These are phyloP conservation scores for Dinocampus coccinellae DNA, from an alignment of 2,888 invertebrate species.

Conservation along the genomic window DNA sequence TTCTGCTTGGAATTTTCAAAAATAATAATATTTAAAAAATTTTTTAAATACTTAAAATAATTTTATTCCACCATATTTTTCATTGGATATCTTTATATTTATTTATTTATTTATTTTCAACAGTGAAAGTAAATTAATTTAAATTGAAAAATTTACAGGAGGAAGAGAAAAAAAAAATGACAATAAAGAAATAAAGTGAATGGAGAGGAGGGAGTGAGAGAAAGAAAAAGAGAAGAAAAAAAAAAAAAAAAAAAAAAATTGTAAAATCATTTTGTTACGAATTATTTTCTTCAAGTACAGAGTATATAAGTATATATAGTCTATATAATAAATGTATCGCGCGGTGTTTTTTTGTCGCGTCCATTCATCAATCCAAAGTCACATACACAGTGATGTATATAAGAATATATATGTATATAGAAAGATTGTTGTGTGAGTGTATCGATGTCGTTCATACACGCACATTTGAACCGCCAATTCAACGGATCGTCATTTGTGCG, in stretches of 20 bases:
- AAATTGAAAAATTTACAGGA: too few species aligned
- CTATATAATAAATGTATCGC: slow-evolving; percentile 12
- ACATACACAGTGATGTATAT: background rate
- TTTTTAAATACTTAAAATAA: too few species aligned
- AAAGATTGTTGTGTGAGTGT: background rate
- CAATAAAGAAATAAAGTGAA: too few species aligned
- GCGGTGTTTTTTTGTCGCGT: slow-evolving; percentile 15
- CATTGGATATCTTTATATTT: too few species aligned
- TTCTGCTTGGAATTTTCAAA: slow-evolving; percentile 36
- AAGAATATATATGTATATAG: background rate
- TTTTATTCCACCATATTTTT: too few species aligned
- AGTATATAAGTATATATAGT: background rate
- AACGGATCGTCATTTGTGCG: slow-evolving; percentile 20
- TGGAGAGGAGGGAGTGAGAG: too few species aligned
- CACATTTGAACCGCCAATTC: background rate
- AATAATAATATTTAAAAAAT: background rate
- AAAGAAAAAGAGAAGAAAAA: too few species aligned
- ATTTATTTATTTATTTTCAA: too few species aligned
- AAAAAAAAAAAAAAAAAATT: too few species aligned
- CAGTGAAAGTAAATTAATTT: too few species aligned
- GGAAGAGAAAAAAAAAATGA: too few species aligned
- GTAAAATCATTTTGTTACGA: slow-evolving; percentile 12
- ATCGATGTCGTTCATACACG: background rate
- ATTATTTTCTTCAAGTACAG: background rate
- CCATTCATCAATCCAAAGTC: slow-evolving; percentile 44